Evolutionary conservation across 2,113 vertebrate genomes (phyloP), one percentile per base, ranked within the genome.

Genomic region (Eolophus roseicapilla): DNA sequence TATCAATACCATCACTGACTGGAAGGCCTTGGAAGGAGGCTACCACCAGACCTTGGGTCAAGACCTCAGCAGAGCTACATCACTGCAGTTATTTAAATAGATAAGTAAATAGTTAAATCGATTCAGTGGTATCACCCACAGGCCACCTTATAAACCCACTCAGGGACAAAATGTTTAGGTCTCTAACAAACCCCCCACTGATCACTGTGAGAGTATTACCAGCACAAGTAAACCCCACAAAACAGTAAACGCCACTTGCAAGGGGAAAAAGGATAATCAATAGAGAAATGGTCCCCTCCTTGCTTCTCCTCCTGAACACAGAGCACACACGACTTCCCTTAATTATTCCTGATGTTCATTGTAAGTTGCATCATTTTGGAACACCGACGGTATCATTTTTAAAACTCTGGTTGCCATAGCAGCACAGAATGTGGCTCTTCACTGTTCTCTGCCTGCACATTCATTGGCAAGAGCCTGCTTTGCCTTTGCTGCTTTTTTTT

Each of bases 381-480:
- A 96, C 90, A 95, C 80, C 60, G 50, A 96, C 27, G 29, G 87
- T 96, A 97, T 97, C 95, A 97, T 97, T 97, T 97, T 97, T 96
- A 94, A 97, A 98, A 97, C 95, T 96, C 95, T 88, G 35, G 97
- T 98, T 98, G 93, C 96, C 94, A 97, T 97, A 95, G 96, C 94
- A 97, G 96, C 97, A 96, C 93, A 96, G 88, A 93, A 78, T 92
- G 96, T 96, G 96, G 94, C 96, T 97, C 96, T 96, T 96, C 94
- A 97, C 96, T 95, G 96, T 96, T 93, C 92, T 94, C 93, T 87
- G 94, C 97, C 97, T 93, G 93, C 95, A 95, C 96, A 96, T 96
- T 97, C 95, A 91, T 96, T 94, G 93, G 96, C 53, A 31, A 94
- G 96, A 96, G 91, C 46, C 96, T 95, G 92, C 83, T 63, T 94